These are phyloP conservation scores for Oxytorus armatus DNA, from an alignment of 2,888 invertebrate species.

Conservation along the genomic window DNA sequence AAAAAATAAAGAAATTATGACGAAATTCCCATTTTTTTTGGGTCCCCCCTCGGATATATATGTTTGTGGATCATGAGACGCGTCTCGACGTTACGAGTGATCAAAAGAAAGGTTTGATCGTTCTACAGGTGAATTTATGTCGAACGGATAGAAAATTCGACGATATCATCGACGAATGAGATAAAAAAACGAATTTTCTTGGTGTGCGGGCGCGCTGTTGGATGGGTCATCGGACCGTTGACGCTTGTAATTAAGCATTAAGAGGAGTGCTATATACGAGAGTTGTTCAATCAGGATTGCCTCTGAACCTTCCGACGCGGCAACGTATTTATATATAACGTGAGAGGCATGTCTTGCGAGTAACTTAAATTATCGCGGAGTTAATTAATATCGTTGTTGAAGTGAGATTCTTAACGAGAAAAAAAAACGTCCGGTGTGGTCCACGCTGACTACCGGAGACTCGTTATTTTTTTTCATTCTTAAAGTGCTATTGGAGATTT, in stretches of 20 bases:
- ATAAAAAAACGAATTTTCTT: constrained; percentile 32
- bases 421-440: constrained; percentile 29
- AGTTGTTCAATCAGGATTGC: constrained; percentile 12
- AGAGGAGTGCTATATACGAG: not conserved
- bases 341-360: not conserved
- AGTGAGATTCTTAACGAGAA: too few relatives aligned
- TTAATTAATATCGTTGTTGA: constrained; percentile 54
- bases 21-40: too few relatives aligned
- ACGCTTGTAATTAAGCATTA: constrained; percentile 49
- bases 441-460: not conserved
- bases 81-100: too few relatives aligned
- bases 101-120: too few relatives aligned
- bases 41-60: too few relatives aligned
- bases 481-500: too few relatives aligned
- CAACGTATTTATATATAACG: not conserved
- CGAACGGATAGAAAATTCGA: too few relatives aligned
- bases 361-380: constrained; percentile 22
- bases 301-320: not conserved
- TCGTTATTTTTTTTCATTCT: constrained; percentile 1
- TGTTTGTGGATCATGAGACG: too few relatives aligned
- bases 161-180: constrained; percentile 48
- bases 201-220: not conserved
- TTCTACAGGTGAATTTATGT: too few relatives aligned
- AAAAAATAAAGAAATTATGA: too few relatives aligned
- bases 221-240: not conserved